Base-by-base conservation (phyloP, 2,888 invertebrate genomes). In the Asteroscopus sphinx region DNA sequence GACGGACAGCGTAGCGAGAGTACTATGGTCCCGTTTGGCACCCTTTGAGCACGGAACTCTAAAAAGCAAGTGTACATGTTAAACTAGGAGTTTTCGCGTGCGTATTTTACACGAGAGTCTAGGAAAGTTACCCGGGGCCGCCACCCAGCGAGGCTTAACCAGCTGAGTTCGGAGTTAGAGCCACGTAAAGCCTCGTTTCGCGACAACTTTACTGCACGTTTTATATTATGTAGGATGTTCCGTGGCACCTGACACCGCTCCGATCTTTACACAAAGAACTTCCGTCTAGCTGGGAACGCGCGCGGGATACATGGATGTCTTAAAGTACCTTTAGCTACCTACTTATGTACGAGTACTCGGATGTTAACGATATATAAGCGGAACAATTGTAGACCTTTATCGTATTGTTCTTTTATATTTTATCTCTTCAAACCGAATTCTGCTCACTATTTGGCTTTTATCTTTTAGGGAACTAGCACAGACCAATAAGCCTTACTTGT, bases 171-270 rank as follows among this genome's bases (percentile, higher is more conserved):
- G 48, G 63, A 82, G 77, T 76, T 76, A 76, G 68, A 66, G 69
- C 65, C 56, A 69, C 61, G 71, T 70, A 72, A 73, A 76, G 68
- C 73, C 58, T 74, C 73, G 67, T 60, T 67, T 63, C 64, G 63
- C 61, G 67, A 79, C 73, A 72, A 81, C 74, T 80, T 79, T 76
- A 73, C 61, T 72, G 75, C 82, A 79, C 79, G 80, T 81, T 82
- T 80, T 82, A 73, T 82, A 82, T 85, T 80, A 82, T 81, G 75
- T 84, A 69, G 49, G 61, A 49, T 64, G 68, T 68, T 74, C 72
- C 77, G 62, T 73, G 72, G 64, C 80, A 81, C 82, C 82, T 81
- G 82, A 81, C 80, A 80, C 74, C 65, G 66, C 71, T 71, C 62
- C 57, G 69, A 70, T 73, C 71, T 70, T 76, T 73, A 73, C 74